A percentile compares a stretch with the other conserved stretches of the same genome.
These are phyloP conservation scores for Agapornis canus DNA, from an alignment of 2,797 vertebrate species.

Conservation along the genomic window DNA sequence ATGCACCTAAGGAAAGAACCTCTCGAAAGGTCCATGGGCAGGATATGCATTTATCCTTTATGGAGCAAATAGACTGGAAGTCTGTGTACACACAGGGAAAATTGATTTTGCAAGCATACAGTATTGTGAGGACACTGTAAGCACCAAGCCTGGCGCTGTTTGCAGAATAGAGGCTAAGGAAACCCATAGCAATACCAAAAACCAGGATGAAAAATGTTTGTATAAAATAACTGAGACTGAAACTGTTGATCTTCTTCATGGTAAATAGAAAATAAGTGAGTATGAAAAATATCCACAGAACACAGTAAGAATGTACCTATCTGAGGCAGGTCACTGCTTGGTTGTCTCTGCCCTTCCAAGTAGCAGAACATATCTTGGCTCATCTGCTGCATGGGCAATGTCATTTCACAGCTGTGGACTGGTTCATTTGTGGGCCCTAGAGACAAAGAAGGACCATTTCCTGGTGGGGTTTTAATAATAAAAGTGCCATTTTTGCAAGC, in stretches of 20 bases:
- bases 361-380: not conserved
- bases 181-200: not conserved
- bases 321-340: not conserved
- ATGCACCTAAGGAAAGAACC: not conserved
- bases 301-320: not conserved
- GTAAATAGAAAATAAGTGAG: not conserved
- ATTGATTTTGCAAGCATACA: not conserved
- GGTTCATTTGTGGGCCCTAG: not conserved
- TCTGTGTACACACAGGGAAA: not conserved
- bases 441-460: not conserved
- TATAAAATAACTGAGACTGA: not conserved
- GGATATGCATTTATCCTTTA: not conserved
- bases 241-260: not conserved
- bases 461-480: not conserved
- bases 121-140: not conserved
- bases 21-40: not conserved
- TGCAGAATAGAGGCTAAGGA: not conserved
- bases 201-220: not conserved
- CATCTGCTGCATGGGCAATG: fast-evolving
- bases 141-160: not conserved
- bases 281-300: not conserved
- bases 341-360: not conserved
- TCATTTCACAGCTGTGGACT: not conserved
- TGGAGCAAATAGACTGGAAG: not conserved
- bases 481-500: not conserved